Evolutionary conservation across 23 tunicate genomes (phyloP), one percentile per base, ranked within the genome.

Genomic region (Ascidia mentula): DNA sequence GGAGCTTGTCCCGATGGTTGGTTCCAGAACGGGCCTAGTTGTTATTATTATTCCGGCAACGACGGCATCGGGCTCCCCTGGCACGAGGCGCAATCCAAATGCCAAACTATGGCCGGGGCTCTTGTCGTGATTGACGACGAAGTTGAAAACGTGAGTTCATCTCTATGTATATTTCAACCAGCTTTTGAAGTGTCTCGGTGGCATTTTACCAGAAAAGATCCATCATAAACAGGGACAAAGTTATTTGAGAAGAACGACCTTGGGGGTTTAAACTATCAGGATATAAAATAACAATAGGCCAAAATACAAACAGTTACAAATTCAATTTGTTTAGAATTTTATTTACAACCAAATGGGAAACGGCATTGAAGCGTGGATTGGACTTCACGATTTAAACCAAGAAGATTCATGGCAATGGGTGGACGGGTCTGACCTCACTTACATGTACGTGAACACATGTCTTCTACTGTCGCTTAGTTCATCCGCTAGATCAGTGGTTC

Each of bases 331-430:
- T 33, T 33, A 84, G 90, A 73, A 53, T 7, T 86, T 79, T 36
- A 40, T 86, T 4, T 70, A 35, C 60, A 59, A 34, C 59, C 90
- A 86, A 38, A 30, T 86, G 5, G 30, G 37, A 26, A 34, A 38
- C 22, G 60, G n/a, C 40, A 0, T 33, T 0, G 34, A 34, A 24
- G 40, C 40, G 34, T 92, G 70, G 74, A 87, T 92, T 45, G 97
- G 97, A 35, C 72, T 92, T 0, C 92, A 87, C 45, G 91, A 92
- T 45, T 71, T 92, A 18, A 82, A 92, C 73, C 81, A 78, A 32
- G 85, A 87, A 53, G 89, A 87, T 42, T 36, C 9, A 18, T 92
- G 97, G 97, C 75, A 87, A 45, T 92, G 97, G 97, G 97, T 92
- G 42, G 89, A 92, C 76, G 97, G 97, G 33, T 15, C 81, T 1